These are phyloP conservation scores for Echeneis naucrates DNA, from an alignment of 2,797 vertebrate genomes.

Conservation along the genomic window DNA sequence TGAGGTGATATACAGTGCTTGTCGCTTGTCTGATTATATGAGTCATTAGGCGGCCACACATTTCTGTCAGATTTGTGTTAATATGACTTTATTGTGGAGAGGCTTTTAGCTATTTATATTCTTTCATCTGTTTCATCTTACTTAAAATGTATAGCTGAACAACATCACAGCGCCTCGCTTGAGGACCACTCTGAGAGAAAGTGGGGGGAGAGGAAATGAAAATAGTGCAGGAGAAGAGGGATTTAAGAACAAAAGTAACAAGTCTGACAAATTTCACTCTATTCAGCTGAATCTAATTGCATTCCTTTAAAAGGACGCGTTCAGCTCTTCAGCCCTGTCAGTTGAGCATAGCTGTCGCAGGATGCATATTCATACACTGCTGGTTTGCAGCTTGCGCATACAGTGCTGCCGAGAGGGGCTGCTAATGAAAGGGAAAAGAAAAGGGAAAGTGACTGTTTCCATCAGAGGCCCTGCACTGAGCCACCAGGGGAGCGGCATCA, in stretches of 20 bases:
- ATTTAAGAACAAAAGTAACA: slow-evolving; percentile 56
- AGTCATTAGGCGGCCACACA: not conserved
- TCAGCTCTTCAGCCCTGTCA: slow-evolving; percentile 49
- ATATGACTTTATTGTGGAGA: not conserved
- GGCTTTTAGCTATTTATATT: slow-evolving; percentile 5
- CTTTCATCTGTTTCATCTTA: not conserved
- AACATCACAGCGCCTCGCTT: slow-evolving; percentile 14
- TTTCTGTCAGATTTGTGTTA: slow-evolving; percentile 1
- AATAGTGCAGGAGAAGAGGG: slow-evolving; percentile 4
- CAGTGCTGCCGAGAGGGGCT: slow-evolving; percentile 50
- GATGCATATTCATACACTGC: slow-evolving; percentile 70
- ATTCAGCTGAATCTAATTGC: slow-evolving; percentile 61
- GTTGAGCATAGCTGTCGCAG: slow-evolving; percentile 54
- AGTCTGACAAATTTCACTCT: slow-evolving; percentile 51
- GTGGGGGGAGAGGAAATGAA: slow-evolving; percentile 50
- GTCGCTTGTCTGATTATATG: slow-evolving; percentile 3
- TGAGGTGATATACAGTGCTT: slow-evolving; percentile 1
- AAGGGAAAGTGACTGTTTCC: slow-evolving; percentile 26
- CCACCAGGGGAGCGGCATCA: slow-evolving; percentile 21
- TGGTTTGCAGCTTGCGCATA: slow-evolving; percentile 59
- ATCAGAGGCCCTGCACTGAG: slow-evolving; percentile 17
- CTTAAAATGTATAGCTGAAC: slow-evolving; percentile 19
- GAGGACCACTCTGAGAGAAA: slow-evolving; percentile 31
- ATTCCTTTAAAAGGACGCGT: slow-evolving; percentile 53
- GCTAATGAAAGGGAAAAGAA: slow-evolving; percentile 39